Evolutionary conservation across 2,888 invertebrate species (phyloP).

Genomic region (Dicranocentrus wangi): DNA sequence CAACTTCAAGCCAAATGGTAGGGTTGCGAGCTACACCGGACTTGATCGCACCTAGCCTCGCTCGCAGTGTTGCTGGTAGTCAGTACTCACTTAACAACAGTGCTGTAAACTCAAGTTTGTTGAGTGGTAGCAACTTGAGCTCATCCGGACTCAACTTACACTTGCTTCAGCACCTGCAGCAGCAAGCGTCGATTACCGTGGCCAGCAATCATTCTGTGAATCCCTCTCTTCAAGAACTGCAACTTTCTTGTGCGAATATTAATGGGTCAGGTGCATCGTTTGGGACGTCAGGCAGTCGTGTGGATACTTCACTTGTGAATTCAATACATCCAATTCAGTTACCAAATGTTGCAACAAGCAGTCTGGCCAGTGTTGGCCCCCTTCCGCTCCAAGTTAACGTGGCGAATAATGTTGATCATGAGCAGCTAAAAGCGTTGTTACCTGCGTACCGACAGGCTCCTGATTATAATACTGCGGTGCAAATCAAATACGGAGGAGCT

Average conservation of each 20-base stretch:
- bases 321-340: conserved; percentile 21
- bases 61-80: conserved; percentile 65
- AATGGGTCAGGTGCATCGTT: conserved; percentile 16
- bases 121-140: conserved; percentile 62
- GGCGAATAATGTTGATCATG: conserved; percentile 21
- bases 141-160: conserved; percentile 67
- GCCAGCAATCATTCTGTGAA: conserved; percentile 66
- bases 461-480: conserved; percentile 94
- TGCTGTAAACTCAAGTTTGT: conserved; percentile 46
- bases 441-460: conserved; percentile 92
- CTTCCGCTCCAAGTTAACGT: conserved; percentile 30
- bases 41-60: conserved; percentile 64
- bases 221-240: conserved; percentile 65
- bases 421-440: conserved; percentile 77
- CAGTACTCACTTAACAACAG: conserved; percentile 70
- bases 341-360: conserved; percentile 29
- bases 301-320: conserved; percentile 21
- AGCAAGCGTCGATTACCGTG: conserved; percentile 1
- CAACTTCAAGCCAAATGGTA: conserved; percentile 38
- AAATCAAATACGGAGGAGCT: conserved; percentile 78
- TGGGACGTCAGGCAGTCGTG: conserved; percentile 19
- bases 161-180: conserved; percentile 62
- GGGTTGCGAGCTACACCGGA: conserved; percentile 68
- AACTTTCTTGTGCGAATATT: conserved; percentile 18
- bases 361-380: conserved; percentile 27